Conservation (phyloP, 2,113 vertebrate species). For the Regulus satrapa region DNA sequence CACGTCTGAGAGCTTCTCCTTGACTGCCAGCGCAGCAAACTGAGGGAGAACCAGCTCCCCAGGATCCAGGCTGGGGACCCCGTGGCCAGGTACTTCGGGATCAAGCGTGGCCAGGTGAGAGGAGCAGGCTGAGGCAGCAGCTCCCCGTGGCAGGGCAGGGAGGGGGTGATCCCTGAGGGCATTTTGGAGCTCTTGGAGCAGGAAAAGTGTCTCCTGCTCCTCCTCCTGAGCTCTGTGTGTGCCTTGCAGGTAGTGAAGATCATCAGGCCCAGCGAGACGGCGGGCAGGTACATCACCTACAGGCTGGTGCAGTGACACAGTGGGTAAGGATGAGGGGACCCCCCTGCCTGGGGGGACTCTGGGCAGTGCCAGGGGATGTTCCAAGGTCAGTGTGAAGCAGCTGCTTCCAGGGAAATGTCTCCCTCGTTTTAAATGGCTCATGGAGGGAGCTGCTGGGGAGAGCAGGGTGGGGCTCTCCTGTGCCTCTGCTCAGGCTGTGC, state of each 20-base stretch:
- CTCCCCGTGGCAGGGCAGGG: background rate
- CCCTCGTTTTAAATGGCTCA: rapidly evolving
- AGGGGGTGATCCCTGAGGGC: rapidly evolving
- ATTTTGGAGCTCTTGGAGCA: background rate
- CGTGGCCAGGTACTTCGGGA: slow-evolving; percentile 93
- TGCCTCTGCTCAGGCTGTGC: background rate
- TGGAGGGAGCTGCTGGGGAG: background rate
- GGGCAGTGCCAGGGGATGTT: background rate
- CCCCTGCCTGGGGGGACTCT: background rate
- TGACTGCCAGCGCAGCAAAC: slow-evolving; percentile 78
- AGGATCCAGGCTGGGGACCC: slow-evolving; percentile 96
- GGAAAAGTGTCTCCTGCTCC: background rate
- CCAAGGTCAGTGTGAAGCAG: background rate
- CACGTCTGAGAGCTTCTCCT: background rate
- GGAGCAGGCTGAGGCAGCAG: rapidly evolving
- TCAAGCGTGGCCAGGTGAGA: slow-evolving; percentile 94
- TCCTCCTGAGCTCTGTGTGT: background rate
- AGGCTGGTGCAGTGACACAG: slow-evolving; percentile 85
- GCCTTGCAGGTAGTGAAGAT: slow-evolving; percentile 91
- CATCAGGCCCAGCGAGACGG: slow-evolving; percentile 94
- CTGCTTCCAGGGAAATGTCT: background rate
- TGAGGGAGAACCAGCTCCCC: slow-evolving; percentile 94
- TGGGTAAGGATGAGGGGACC: background rate
- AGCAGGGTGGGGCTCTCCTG: background rate
- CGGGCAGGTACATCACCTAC: slow-evolving; percentile 96